Evolutionary conservation across 2,888 invertebrate genomes (phyloP).

Genomic region (Drosophila imparisetae): DNA sequence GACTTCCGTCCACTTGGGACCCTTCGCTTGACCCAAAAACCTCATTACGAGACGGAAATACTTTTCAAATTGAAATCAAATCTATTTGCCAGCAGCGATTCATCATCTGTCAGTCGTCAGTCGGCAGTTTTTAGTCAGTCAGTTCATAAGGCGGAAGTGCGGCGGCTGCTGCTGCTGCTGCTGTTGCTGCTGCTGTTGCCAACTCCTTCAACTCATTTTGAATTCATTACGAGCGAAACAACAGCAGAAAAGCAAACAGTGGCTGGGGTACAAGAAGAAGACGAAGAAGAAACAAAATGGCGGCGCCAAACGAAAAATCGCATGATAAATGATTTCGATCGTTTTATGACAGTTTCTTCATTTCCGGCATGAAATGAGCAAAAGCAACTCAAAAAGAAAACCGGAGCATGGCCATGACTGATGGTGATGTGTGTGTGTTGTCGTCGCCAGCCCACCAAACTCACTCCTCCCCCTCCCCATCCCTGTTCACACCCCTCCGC

Average conservation of each 20-base stretch:
- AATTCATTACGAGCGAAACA: slow-evolving; percentile 45
- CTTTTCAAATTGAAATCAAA: slow-evolving; percentile 59
- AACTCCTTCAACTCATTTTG: slow-evolving; percentile 50
- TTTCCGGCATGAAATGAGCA: slow-evolving; percentile 81
- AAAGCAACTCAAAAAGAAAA: slow-evolving; percentile 44
- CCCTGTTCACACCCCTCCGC: not conserved
- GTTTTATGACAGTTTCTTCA: slow-evolving; percentile 83
- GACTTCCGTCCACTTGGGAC: slow-evolving; percentile 20
- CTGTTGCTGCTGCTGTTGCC: slow-evolving; percentile 16
- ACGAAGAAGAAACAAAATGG: slow-evolving; percentile 59
- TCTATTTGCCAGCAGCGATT: slow-evolving; percentile 47
- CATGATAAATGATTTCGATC: slow-evolving; percentile 83
- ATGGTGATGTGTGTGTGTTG: slow-evolving; percentile 47
- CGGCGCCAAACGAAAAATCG: slow-evolving; percentile 62
- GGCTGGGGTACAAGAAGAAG: slow-evolving; percentile 2
- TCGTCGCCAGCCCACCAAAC: not conserved
- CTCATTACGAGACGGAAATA: slow-evolving; percentile 68
- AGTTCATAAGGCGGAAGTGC: slow-evolving; percentile 38
- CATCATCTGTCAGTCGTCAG: slow-evolving; percentile 42
- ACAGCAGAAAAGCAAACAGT: slow-evolving; percentile 13
- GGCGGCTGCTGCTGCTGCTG: not conserved
- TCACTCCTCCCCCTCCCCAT: not conserved
- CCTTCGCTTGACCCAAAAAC: slow-evolving; percentile 38
- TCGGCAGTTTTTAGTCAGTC: slow-evolving; percentile 13
- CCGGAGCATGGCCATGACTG: slow-evolving; percentile 52